These are phyloP conservation scores for Clinocottus analis DNA, from an alignment of 2,113 vertebrate genomes.

Conservation along the genomic window DNA sequence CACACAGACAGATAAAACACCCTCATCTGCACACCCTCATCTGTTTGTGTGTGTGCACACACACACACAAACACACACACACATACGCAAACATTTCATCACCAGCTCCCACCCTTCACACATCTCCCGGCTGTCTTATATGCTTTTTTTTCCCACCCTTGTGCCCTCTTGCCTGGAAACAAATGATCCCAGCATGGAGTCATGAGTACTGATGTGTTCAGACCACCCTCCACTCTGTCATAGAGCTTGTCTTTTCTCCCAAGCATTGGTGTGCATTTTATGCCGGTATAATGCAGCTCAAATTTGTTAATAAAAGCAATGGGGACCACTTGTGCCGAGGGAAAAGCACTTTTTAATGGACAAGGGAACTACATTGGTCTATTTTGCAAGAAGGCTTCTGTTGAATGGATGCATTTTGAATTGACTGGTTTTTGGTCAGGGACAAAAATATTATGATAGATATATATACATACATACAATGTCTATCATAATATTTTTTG, in stretches of 20 bases:
- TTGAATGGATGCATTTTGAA: constrained; percentile 13
- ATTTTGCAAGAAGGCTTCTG: neutral
- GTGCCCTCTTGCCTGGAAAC: constrained; percentile 83
- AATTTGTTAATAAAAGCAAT: constrained; percentile 72
- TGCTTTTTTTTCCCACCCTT: constrained; percentile 76
- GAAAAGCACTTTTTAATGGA: constrained; percentile 65
- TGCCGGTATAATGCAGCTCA: constrained; percentile 70
- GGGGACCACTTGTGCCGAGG: constrained; percentile 51
- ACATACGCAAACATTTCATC: constrained; percentile 59
- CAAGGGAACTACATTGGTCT: constrained; percentile 14
- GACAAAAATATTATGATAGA: no score
- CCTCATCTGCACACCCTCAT: constrained; percentile 67
- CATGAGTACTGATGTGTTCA: constrained; percentile 79
- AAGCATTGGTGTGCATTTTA: constrained; percentile 78
- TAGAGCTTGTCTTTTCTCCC: constrained; percentile 70
- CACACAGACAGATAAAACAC: constrained; percentile 73
- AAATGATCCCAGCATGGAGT: constrained; percentile 84
- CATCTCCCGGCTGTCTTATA: constrained; percentile 66
- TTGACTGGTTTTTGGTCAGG: neutral
- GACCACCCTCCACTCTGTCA: constrained; percentile 82
- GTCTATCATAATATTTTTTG: neutral
- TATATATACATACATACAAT: neutral
- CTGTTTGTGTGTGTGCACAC: no score
- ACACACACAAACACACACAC: constrained; percentile 62
- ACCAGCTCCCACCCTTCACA: constrained; percentile 56